Base-by-base conservation (phyloP, 2,888 invertebrate genomes). In the Orgyia antiqua region DNA sequence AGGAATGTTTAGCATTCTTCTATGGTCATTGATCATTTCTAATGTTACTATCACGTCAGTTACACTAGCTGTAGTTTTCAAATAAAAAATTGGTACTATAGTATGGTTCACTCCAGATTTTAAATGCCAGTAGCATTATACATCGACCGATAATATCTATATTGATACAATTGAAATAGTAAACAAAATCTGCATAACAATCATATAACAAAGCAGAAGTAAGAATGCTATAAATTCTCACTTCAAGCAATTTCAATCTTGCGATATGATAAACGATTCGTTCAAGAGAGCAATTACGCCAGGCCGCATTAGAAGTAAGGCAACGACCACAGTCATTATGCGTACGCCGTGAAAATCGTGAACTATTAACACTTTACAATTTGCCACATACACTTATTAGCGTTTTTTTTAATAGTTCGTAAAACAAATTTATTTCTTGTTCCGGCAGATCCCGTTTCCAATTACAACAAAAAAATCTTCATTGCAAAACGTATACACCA, bases 181-280 rank as follows among this genome's bases (percentile, higher is more conserved):
- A n/a, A n/a, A 3, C 8, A 5, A 19, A 19, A 19, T 19, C 19
- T 20, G n/a, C 6, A 40, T 33, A 49, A 40, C 42, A 38, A 48
- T 48, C 45, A 51, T 51, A 53, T 46, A 59, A 61, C 62, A 63
- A 60, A 58, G 43, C 49, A 51, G 43, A 57, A 60, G 67, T 65
- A 56, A 63, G 58, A 62, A 61, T 57, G 49, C 62, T 48, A 62
- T 62, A 65, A 61, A 61, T 59, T 58, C 56, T 58, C 45, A 57
- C 66, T 61, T 37, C 46, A 38, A 68, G 67, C 59, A 45, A 58
- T 68, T 70, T 66, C 62, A 74, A 68, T 68, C 57, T 58, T 60
- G 62, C 68, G 67, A 73, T 68, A 70, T 70, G 75, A 78, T 78
- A 79, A 77, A 71, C 73, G 71, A 80, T 80, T 80, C 68, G 80